These are phyloP conservation scores for Ciconia boyciana DNA, from an alignment of 2,113 vertebrate genomes.

Conservation along the genomic window DNA sequence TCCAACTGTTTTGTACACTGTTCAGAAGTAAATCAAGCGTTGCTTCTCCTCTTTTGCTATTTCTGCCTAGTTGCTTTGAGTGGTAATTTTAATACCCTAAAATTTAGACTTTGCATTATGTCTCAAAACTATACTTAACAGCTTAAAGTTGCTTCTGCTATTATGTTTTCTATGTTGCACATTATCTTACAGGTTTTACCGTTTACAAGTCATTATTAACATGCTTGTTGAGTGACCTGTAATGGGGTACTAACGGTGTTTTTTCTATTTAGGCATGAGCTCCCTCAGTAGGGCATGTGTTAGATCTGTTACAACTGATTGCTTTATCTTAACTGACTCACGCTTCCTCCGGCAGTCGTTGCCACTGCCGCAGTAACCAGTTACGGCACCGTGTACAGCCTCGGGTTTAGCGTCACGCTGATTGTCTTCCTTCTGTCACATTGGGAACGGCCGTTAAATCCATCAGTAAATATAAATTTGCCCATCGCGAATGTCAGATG, in stretches of 20 bases:
- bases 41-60: neutral
- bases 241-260: neutral
- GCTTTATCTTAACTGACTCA: neutral
- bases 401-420: no score
- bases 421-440: neutral
- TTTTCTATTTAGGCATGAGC: neutral
- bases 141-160: neutral
- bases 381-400: accelerated
- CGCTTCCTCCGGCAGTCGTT: accelerated
- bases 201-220: neutral
- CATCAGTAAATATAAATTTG: neutral
- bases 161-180: neutral
- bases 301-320: no score
- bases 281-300: accelerated
- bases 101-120: neutral
- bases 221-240: neutral
- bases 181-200: neutral
- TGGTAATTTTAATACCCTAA: neutral
- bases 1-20: neutral
- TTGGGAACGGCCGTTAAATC: neutral
- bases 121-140: neutral
- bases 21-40: neutral
- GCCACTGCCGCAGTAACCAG: neutral
- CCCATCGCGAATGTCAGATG: accelerated
- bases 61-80: neutral